phyloP scores from a whole-genome alignment of 2,113 vertebrate species.

The Poeciliopsis occidentalis region DNA sequence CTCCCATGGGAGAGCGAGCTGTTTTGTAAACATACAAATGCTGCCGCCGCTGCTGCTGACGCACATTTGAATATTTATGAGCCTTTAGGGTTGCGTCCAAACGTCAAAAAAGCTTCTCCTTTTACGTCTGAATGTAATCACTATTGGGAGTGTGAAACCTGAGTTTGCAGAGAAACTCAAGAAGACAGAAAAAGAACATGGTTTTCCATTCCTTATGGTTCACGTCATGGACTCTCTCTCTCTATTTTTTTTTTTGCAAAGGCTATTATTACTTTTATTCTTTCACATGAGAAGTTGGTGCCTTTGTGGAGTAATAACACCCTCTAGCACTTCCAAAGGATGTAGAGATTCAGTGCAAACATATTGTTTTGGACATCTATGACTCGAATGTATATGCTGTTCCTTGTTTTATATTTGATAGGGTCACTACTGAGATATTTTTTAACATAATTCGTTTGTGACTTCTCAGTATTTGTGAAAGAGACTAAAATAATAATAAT shows the following conservation, averaged over 20 bases:
- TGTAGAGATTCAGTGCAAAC: background rate
- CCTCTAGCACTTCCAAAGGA: background rate
- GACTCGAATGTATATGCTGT: background rate
- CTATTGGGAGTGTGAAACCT: slow-evolving; percentile 36
- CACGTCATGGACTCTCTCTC: background rate
- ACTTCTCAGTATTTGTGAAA: background rate
- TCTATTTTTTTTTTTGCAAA: background rate
- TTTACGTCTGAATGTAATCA: slow-evolving; percentile 25
- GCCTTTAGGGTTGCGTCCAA: slow-evolving; percentile 57
- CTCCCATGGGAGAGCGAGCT: slow-evolving; percentile 65
- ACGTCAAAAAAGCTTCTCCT: slow-evolving; percentile 40
- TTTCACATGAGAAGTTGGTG: slow-evolving; percentile 8
- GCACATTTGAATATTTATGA: slow-evolving; percentile 79
- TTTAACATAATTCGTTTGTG: background rate
- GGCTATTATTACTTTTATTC: background rate
- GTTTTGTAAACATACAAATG: slow-evolving; percentile 75
- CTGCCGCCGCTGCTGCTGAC: slow-evolving; percentile 59
- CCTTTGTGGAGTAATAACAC: background rate
- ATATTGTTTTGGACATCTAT: background rate
- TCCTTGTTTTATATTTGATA: background rate
- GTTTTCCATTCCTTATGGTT: slow-evolving; percentile 30
- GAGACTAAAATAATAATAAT: background rate
- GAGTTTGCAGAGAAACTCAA: slow-evolving; percentile 26
- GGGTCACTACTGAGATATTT: background rate
- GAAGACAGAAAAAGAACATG: slow-evolving; percentile 27